Evolutionary conservation across 2,797 vertebrate species (phyloP).

Genomic region (Bovichtus diacanthus): DNA sequence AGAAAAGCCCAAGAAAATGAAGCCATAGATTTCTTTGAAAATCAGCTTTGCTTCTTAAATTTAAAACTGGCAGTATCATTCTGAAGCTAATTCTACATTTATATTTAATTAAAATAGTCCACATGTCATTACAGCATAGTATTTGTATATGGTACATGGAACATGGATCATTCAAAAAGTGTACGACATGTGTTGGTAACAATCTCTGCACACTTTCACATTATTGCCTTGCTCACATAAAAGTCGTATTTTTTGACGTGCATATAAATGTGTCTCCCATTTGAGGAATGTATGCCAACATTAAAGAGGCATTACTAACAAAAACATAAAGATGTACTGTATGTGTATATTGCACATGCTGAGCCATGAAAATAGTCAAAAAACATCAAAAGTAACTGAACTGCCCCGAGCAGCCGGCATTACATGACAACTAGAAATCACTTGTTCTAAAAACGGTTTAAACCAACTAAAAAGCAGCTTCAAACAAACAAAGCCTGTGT

Average conservation of each 20-base stretch:
- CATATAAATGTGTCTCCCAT: constrained; percentile 2
- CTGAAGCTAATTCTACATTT: neutral
- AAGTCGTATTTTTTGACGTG: constrained; percentile 6
- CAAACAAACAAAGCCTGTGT: neutral
- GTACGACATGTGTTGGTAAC: neutral
- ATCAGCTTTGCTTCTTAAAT: neutral
- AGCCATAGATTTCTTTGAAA: neutral
- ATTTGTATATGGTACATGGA: neutral
- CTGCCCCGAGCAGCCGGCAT: neutral
- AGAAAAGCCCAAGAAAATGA: neutral
- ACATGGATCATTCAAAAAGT: neutral
- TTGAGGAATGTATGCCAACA: neutral
- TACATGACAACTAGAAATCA: neutral
- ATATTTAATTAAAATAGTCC: neutral
- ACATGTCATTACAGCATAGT: neutral
- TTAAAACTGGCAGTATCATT: neutral
- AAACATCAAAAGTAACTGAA: neutral
- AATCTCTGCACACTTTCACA: neutral
- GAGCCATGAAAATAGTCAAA: neutral
- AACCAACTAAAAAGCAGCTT: neutral
- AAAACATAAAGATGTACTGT: neutral
- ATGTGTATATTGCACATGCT: neutral
- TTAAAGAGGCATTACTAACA: constrained; percentile 8
- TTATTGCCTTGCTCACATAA: neutral
- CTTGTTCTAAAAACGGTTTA: neutral